Base-by-base conservation (phyloP, 2,113 vertebrate species). In the Heteronetta atricapilla region DNA sequence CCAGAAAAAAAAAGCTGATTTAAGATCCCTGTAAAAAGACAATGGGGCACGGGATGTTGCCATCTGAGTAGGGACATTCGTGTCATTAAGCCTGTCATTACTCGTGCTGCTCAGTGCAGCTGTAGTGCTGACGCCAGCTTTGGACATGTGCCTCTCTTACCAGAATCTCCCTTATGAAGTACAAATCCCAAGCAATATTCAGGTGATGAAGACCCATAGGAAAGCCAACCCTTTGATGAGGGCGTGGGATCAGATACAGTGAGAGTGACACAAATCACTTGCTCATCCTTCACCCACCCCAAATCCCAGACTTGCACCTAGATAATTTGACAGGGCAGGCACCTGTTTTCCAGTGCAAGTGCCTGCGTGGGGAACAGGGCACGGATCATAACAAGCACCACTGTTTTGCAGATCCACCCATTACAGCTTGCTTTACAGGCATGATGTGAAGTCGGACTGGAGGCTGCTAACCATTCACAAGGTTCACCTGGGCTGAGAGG, bases 201-300 rank as follows among this genome's bases (percentile, higher is more conserved):
- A 38, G 40, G 68, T 0, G 80, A 68, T 33, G n/a, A 69, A 74
- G 63, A 31, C 42, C 67, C 2, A 1, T 6, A 59, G 83, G 60
- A 59, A 87, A 86, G 92, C 86, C 94, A 93, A 40, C 28, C 8
- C 72, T 76, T 8, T 5, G 38, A 96, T 90, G 64, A 87, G 89
- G 94, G 89, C 0, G 53, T 81, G 93, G 48, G 18, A 96, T 90
- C 95, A 79, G 91, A 3, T 0, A 28, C 40, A 46, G 55, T 1
- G 67, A 96, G 63, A 86, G 72, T 22, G 76, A 50, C 80, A 94
- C 60, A 31, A 15, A 74, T 6, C 13, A 0, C 58, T 9, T 48
- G 70, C 90, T 79, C 55, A 79, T 91, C 55, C 63, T 76, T 81
- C 86, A 8, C 69, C 90, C 77, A 84, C 86, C 68, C 25, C 3